Percentiles rank a stretch among this genome's conserved stretches.
phyloP scores from a whole-genome alignment of 2,797 vertebrate genomes.

The Corythornis leucogaster region DNA sequence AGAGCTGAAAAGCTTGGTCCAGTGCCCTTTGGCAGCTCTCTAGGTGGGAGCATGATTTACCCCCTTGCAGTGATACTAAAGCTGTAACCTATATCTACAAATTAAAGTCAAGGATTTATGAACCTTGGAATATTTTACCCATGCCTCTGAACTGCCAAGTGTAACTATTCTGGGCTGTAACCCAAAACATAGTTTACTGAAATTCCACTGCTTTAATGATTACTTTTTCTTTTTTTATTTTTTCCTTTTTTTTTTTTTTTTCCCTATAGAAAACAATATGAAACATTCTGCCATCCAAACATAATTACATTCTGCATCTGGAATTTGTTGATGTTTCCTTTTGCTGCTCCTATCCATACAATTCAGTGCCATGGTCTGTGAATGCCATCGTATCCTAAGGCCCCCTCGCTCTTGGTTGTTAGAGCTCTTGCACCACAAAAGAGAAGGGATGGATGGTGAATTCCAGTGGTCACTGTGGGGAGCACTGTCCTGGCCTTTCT shows the following conservation, averaged over 20 bases:
- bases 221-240: slow-evolving; percentile 40
- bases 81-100: slow-evolving; percentile 70
- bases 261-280: slow-evolving; percentile 70
- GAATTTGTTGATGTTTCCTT: slow-evolving; percentile 67
- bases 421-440: background rate
- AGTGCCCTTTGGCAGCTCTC: slow-evolving; percentile 17
- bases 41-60: slow-evolving; percentile 52
- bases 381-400: background rate
- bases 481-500: background rate
- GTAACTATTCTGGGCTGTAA: slow-evolving; percentile 69
- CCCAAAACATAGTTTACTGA: slow-evolving; percentile 72
- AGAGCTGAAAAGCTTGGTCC: background rate
- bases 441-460: background rate
- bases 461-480: background rate
- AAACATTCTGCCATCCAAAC: slow-evolving; percentile 65
- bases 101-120: slow-evolving; percentile 71
- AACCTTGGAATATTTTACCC: slow-evolving; percentile 71
- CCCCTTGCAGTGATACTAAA: slow-evolving; percentile 57
- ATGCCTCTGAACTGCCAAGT: slow-evolving; percentile 69
- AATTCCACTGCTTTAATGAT: slow-evolving; percentile 71
- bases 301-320: slow-evolving; percentile 69
- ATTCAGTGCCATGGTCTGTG: background rate
- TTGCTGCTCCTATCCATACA: slow-evolving; percentile 42
- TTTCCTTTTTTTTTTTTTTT: background rate
- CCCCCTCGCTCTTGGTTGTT: background rate